A percentile compares a stretch with the other conserved stretches of the same genome.
Conservation (phyloP, 2,113 vertebrate species). For the Otolemur garnettii region DNA sequence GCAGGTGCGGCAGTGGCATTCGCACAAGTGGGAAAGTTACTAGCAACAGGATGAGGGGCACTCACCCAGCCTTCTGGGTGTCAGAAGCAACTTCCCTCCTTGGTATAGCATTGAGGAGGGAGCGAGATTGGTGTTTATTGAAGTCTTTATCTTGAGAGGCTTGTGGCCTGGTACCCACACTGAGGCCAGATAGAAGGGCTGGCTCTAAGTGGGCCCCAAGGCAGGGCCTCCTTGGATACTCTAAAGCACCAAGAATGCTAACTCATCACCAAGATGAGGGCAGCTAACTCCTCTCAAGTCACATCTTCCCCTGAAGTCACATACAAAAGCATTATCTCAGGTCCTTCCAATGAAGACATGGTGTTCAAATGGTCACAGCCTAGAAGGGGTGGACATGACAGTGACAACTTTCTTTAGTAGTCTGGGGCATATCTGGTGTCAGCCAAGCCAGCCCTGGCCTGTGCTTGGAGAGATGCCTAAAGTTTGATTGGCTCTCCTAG, state of each 20-base stretch:
- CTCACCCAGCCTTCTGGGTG: not conserved
- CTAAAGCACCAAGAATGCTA: constrained; percentile 62
- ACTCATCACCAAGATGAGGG: not conserved
- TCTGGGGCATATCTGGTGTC: not conserved
- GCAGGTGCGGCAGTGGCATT: constrained; percentile 43
- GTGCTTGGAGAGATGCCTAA: not conserved
- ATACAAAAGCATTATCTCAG: constrained; percentile 50
- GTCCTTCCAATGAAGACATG: constrained; percentile 19
- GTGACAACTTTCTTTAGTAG: not conserved
- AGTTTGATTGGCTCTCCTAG: constrained; percentile 24
- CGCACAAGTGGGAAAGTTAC: not conserved
- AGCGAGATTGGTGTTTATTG: constrained; percentile 42
- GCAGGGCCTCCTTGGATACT: constrained; percentile 38
- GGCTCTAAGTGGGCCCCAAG: constrained; percentile 31
- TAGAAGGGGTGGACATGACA: not conserved
- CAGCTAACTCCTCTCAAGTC: constrained; percentile 6
- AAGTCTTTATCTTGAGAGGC: constrained; percentile 60
- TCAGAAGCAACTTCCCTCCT: constrained; percentile 66
- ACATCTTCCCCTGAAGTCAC: constrained; percentile 22
- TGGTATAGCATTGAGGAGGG: constrained; percentile 36
- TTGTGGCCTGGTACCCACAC: constrained; percentile 34
- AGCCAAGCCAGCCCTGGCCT: not conserved
- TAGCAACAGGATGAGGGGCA: constrained; percentile 38
- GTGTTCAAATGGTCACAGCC: constrained; percentile 12
- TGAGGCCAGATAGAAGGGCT: not conserved